Evolutionary conservation across 1,140 invertebrate genomes (phyloP).

Genomic region (Scaptomyza pallida): DNA sequence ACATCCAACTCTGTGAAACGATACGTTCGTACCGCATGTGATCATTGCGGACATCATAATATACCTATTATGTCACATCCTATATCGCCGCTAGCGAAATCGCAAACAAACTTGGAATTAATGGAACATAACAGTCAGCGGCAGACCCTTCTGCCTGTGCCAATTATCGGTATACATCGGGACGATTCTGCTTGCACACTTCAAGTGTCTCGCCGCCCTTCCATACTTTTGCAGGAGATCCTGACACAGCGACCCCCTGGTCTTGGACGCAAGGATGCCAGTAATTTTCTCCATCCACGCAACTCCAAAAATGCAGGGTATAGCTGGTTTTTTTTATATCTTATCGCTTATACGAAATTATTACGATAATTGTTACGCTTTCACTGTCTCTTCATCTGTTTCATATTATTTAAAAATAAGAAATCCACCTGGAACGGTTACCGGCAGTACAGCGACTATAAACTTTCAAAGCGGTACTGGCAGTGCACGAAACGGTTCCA

Average conservation of each 20-base stretch:
- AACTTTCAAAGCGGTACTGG: slow-evolving; percentile 64
- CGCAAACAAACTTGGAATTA: slow-evolving; percentile 74
- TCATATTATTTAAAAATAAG: slow-evolving; percentile 25
- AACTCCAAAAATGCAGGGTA: slow-evolving; percentile 70
- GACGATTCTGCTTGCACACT: slow-evolving; percentile 68
- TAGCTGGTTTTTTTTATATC: not conserved
- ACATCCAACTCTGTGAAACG: slow-evolving; percentile 62
- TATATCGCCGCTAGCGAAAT: slow-evolving; percentile 77
- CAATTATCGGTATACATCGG: slow-evolving; percentile 46
- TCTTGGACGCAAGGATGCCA: slow-evolving; percentile 77
- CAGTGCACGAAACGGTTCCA: slow-evolving; percentile 64
- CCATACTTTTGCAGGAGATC: slow-evolving; percentile 78
- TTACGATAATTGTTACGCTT: not conserved
- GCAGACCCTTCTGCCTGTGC: slow-evolving; percentile 65
- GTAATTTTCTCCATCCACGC: slow-evolving; percentile 45
- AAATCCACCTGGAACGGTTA: slow-evolving; percentile 68
- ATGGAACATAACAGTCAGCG: slow-evolving; percentile 64
- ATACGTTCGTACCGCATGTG: slow-evolving; percentile 71
- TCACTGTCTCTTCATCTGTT: not conserved
- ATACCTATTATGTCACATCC: slow-evolving; percentile 77
- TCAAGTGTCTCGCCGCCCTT: slow-evolving; percentile 78
- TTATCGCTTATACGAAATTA: not conserved
- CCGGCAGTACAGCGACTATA: slow-evolving; percentile 74
- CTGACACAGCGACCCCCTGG: slow-evolving; percentile 82
- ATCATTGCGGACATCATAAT: slow-evolving; percentile 76